A percentile compares a stretch with the other conserved stretches of the same genome.
phyloP scores from a whole-genome alignment of 2,797 vertebrate genomes.

The Percopsis omiscomaycus region DNA sequence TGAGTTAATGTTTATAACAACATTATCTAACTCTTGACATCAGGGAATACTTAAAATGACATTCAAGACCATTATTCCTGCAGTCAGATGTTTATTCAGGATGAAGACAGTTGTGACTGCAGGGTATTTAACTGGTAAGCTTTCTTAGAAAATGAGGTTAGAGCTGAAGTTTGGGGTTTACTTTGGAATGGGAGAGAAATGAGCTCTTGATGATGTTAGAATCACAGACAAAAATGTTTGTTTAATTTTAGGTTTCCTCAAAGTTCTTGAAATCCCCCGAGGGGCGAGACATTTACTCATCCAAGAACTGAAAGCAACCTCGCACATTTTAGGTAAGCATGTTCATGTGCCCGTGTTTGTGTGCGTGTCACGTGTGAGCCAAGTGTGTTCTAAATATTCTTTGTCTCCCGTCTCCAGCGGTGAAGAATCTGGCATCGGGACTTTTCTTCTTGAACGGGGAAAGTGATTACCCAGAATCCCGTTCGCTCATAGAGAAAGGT shows the following conservation, averaged over 20 bases:
- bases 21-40: slow-evolving; percentile 27
- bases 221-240: slow-evolving; percentile 30
- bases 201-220: slow-evolving; percentile 18
- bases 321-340: slow-evolving; percentile 85
- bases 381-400: not conserved
- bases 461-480: slow-evolving; percentile 82
- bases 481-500: slow-evolving; percentile 90
- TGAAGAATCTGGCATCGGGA: slow-evolving; percentile 91
- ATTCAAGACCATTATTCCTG: slow-evolving; percentile 14
- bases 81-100: slow-evolving; percentile 28
- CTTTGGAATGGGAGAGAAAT: slow-evolving; percentile 25
- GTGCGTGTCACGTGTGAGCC: not conserved
- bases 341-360: not conserved
- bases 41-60: slow-evolving; percentile 15
- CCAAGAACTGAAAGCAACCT: slow-evolving; percentile 86
- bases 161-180: slow-evolving; percentile 19
- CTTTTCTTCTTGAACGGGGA: slow-evolving; percentile 90
- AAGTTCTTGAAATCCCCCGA: slow-evolving; percentile 93
- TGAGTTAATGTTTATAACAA: slow-evolving; percentile 16
- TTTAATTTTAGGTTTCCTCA: slow-evolving; percentile 79
- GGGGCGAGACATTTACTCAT: slow-evolving; percentile 94
- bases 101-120: slow-evolving; percentile 11
- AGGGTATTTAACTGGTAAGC: slow-evolving; percentile 24
- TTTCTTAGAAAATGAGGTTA: slow-evolving; percentile 17
- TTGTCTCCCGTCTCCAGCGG: slow-evolving; percentile 69